These are phyloP conservation scores for Heterodera carotae DNA, from an alignment of 1,140 invertebrate species.

Conservation along the genomic window DNA sequence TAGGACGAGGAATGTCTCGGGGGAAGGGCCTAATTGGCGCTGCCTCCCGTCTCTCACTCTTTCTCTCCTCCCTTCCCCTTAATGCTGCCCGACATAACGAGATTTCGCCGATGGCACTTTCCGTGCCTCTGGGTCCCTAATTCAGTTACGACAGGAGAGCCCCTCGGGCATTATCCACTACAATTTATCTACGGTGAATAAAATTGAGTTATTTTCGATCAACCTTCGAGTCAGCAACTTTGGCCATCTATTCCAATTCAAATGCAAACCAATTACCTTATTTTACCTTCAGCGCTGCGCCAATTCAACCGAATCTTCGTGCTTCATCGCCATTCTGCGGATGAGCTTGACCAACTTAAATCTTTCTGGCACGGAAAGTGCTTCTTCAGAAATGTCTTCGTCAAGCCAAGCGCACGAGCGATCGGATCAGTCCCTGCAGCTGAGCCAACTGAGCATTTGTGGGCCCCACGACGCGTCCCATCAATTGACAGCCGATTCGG, in stretches of 20 bases:
- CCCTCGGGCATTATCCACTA: neutral
- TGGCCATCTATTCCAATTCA: neutral
- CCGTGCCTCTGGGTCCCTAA: slow-evolving; percentile 2
- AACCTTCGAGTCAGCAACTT: neutral
- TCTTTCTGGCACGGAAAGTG: neutral
- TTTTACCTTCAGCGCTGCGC: neutral
- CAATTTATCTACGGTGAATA: neutral
- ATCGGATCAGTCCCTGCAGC: neutral
- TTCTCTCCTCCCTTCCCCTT: neutral
- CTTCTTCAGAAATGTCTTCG: neutral
- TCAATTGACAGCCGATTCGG: neutral
- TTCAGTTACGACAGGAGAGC: slow-evolving; percentile 8
- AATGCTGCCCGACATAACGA: neutral
- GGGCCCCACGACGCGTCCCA: neutral
- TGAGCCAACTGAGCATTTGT: neutral
- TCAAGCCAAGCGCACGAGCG: neutral
- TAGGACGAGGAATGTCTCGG: neutral
- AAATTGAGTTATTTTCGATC: slow-evolving; percentile 13
- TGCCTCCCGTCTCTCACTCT: slow-evolving; percentile 2
- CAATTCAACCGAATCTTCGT: neutral
- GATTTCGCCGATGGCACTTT: slow-evolving; percentile 13
- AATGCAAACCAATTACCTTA: neutral
- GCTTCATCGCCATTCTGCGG: neutral
- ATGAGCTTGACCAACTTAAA: neutral
- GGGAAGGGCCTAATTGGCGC: slow-evolving; percentile 17